Percentiles rank a stretch among this genome's conserved stretches.
phyloP scores from a whole-genome alignment of 1,140 invertebrate genomes.

The Cryptotermes secundus region DNA sequence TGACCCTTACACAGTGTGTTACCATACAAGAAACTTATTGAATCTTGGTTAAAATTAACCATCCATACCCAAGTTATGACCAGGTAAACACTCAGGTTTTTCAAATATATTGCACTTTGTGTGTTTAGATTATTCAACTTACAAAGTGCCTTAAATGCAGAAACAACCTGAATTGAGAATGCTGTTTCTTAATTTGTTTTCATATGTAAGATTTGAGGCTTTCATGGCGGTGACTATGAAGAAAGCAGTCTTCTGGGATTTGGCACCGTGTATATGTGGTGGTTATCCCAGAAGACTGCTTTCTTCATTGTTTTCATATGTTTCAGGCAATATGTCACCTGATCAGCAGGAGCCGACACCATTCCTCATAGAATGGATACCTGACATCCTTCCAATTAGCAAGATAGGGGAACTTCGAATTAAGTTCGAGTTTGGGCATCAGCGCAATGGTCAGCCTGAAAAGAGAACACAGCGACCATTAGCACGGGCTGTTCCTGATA shows the following conservation, averaged over 20 bases:
- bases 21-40: no score
- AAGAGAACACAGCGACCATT: conserved; percentile 17
- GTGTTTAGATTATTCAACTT: neutral
- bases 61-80: no score
- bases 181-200: conserved; percentile 39
- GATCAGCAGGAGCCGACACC: conserved; percentile 65
- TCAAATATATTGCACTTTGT: neutral
- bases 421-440: conserved; percentile 65
- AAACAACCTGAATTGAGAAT: neutral
- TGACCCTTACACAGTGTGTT: no score
- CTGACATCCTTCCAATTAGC: conserved; percentile 68
- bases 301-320: no score
- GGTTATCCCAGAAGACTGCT: no score
- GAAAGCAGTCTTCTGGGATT: no score
- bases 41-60: no score
- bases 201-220: no score
- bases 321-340: conserved; percentile 56
- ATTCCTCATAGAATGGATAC: conserved; percentile 76
- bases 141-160: neutral
- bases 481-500: neutral
- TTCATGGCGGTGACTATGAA: no score
- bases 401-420: conserved; percentile 67
- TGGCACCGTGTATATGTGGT: no score
- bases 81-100: no score
- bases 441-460: conserved; percentile 40